A percentile compares a stretch with the other conserved stretches of the same genome.
Evolutionary conservation across 2,113 vertebrate species (phyloP).

Genomic region (Corythornis cristatus): DNA sequence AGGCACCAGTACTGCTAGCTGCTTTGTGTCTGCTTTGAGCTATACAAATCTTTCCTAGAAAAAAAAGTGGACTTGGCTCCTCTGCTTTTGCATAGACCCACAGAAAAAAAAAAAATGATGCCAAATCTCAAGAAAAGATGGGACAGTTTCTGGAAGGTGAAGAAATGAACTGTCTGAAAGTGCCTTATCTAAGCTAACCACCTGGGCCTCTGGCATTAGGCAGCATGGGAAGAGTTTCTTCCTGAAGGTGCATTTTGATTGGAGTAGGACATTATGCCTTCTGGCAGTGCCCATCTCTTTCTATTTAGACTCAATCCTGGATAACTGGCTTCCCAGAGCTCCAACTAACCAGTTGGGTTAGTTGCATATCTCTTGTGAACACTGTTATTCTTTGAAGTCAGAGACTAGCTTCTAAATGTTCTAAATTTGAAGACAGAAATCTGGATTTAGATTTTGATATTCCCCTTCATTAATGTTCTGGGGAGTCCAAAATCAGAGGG

Average conservation of each 20-base stretch:
- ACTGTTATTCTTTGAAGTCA: background rate
- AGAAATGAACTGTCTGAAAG: background rate
- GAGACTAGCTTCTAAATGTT: background rate
- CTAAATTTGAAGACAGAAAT: background rate
- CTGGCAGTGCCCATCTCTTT: background rate
- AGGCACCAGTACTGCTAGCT: fast-evolving
- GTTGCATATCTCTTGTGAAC: background rate
- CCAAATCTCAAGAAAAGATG: background rate
- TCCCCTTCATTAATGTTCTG: background rate
- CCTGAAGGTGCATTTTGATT: background rate
- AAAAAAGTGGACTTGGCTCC: background rate
- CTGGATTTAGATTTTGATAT: background rate
- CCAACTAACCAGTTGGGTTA: background rate
- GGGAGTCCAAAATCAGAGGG: background rate
- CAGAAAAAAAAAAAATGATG: background rate
- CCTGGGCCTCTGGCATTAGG: background rate
- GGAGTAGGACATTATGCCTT: background rate
- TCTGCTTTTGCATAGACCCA: background rate
- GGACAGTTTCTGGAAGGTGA: background rate
- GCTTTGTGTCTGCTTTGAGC: background rate
- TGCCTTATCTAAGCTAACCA: background rate
- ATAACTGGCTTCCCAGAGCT: background rate
- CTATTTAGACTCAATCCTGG: background rate
- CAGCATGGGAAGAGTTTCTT: background rate
- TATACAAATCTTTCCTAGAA: background rate